Evolutionary conservation across 2,888 invertebrate genomes (phyloP).

Genomic region (Eupeodes luniger): DNA sequence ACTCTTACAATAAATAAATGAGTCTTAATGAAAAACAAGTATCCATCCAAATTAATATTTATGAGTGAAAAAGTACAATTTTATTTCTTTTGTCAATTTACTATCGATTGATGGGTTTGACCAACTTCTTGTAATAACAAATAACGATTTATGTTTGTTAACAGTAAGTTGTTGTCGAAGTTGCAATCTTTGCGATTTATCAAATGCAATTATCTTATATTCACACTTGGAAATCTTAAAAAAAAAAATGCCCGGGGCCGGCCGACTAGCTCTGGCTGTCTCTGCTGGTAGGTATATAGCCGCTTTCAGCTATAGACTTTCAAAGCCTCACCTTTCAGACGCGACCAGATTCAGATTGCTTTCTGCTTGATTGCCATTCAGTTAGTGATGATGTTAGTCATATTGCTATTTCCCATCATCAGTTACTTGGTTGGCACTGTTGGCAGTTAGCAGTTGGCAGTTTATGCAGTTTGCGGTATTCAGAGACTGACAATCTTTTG

Average conservation of each 20-base stretch:
- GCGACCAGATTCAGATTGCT: background rate
- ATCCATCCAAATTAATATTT: too few relatives aligned
- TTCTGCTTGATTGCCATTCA: constrained; percentile 42
- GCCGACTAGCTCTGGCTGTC: too few relatives aligned
- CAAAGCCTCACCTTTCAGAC: constrained; percentile 30
- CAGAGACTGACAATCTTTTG: constrained; percentile 48
- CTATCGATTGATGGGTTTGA: background rate
- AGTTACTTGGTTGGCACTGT: too few relatives aligned
- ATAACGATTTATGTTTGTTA: constrained; percentile 16
- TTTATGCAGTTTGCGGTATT: constrained; percentile 18
- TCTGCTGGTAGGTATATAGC: too few relatives aligned
- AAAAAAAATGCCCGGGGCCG: too few relatives aligned
- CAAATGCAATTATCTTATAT: constrained; percentile 66
- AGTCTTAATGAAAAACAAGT: too few relatives aligned
- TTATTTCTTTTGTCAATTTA: too few relatives aligned
- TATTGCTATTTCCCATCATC: background rate
- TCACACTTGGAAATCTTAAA: constrained; percentile 25
- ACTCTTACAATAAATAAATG: too few relatives aligned
- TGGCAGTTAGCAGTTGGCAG: too few relatives aligned
- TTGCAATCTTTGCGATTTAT: constrained; percentile 44
- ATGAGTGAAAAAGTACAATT: too few relatives aligned
- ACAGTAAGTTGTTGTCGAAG: constrained; percentile 36
- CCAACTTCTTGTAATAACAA: constrained; percentile 18
- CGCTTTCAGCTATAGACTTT: constrained; percentile 7
- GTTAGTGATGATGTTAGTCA: background rate